These are phyloP conservation scores for Scomber colias DNA, from an alignment of 2,113 vertebrate genomes.

Conservation along the genomic window DNA sequence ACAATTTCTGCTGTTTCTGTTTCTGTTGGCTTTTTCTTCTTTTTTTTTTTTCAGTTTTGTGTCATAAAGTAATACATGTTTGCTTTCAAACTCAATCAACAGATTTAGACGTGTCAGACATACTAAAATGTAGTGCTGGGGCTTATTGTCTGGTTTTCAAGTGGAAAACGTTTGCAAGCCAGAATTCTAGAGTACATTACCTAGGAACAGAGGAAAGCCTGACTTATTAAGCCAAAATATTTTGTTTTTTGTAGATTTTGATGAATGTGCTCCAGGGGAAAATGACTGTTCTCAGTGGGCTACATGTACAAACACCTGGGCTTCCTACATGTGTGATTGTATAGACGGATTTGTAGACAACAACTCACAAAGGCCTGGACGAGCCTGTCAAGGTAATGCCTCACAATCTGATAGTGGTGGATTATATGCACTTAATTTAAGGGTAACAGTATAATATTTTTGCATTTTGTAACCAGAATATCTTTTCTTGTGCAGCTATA, in stretches of 20 bases:
- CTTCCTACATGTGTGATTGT: slow-evolving; percentile 87
- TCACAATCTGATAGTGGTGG: background rate
- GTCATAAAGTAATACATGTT: no score
- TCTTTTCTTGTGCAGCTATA: slow-evolving; percentile 44
- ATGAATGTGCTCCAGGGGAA: slow-evolving; percentile 84
- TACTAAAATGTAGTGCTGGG: background rate
- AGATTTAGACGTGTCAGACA: background rate
- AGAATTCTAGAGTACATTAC: background rate
- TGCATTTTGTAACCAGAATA: slow-evolving; percentile 12
- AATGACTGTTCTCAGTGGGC: slow-evolving; percentile 85
- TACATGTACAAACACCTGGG: slow-evolving; percentile 83
- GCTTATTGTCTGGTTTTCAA: background rate
- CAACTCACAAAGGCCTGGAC: slow-evolving; percentile 80
- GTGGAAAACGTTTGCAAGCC: background rate
- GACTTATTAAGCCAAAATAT: background rate
- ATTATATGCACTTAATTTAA: background rate
- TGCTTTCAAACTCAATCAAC: background rate
- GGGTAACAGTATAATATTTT: background rate
- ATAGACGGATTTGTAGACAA: slow-evolving; percentile 66
- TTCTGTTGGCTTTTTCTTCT: no score
- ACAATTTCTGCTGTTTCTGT: no score
- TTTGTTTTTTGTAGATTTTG: slow-evolving; percentile 77
- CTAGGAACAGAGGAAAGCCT: background rate
- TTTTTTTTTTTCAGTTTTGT: background rate
- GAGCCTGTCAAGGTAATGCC: slow-evolving; percentile 85